phyloP scores from a whole-genome alignment of 35 echinoderm and acorn worm species.

The Lytechinus variegatus region DNA sequence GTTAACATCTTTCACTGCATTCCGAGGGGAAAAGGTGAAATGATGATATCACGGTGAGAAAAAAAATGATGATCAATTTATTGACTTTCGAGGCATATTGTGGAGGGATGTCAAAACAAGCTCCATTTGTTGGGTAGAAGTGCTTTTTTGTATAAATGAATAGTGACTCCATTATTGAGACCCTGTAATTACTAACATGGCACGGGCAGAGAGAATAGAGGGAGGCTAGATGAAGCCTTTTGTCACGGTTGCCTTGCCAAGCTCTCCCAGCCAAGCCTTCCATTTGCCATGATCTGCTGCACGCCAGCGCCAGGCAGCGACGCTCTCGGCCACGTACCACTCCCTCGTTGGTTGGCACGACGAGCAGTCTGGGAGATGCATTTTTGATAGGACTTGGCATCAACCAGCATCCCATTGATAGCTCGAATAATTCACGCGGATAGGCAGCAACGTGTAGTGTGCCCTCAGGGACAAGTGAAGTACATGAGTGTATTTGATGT shows the following conservation, averaged over 20 bases:
- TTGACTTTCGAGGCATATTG: neutral
- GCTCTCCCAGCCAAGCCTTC: neutral
- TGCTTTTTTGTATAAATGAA: neutral
- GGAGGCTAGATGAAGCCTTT: neutral
- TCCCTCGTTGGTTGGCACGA: neutral
- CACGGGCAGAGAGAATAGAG: neutral
- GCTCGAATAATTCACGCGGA: neutral
- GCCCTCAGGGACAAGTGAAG: neutral
- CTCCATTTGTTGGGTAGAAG: neutral
- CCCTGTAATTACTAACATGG: neutral
- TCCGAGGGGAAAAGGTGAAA: neutral
- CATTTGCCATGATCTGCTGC: neutral
- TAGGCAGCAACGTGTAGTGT: neutral
- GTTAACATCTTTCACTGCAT: neutral
- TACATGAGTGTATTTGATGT: neutral
- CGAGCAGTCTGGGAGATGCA: neutral
- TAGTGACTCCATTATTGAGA: neutral
- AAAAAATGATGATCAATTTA: neutral
- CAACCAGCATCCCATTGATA: neutral
- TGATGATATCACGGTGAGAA: neutral
- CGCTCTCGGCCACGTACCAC: neutral
- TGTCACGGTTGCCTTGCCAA: neutral
- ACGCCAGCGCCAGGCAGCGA: neutral
- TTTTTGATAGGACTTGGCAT: neutral
- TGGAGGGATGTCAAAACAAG: neutral